A percentile compares a stretch with the other conserved stretches of the same genome.
Evolutionary conservation across 2,113 vertebrate genomes (phyloP).

Genomic region (Salvelinus namaycush): DNA sequence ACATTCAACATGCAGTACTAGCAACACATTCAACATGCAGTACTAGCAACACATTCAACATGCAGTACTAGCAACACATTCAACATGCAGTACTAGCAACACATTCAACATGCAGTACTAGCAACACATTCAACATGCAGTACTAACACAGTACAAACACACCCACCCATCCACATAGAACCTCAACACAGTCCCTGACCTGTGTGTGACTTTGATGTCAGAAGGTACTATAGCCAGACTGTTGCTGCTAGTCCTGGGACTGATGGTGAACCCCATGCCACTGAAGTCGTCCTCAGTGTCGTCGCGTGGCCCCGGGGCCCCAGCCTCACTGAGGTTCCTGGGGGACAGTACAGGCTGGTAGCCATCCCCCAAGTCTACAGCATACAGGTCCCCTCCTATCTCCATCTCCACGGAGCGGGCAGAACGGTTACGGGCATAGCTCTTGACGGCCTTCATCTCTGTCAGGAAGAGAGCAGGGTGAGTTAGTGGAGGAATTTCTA

Average conservation of each 20-base stretch:
- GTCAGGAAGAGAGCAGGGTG: slow-evolving; percentile 13
- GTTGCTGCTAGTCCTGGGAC: slow-evolving; percentile 53
- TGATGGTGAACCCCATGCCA: slow-evolving; percentile 77
- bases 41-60: too few relatives aligned
- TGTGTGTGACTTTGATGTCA: slow-evolving; percentile 90
- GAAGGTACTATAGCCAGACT: slow-evolving; percentile 67
- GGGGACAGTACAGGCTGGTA: slow-evolving; percentile 58
- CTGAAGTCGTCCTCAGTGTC: slow-evolving; percentile 84
- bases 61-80: too few relatives aligned
- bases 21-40: too few relatives aligned
- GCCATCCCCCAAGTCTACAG: slow-evolving; percentile 63
- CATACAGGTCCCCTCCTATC: slow-evolving; percentile 65
- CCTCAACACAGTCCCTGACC: slow-evolving; percentile 66
- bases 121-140: not conserved
- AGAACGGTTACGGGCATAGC: slow-evolving; percentile 82
- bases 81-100: too few relatives aligned
- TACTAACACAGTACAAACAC: slow-evolving; percentile 15
- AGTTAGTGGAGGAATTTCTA: too few relatives aligned
- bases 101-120: too few relatives aligned
- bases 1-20: too few relatives aligned
- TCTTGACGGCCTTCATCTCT: slow-evolving; percentile 86
- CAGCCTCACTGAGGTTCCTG: slow-evolving; percentile 72
- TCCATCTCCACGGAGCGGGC: slow-evolving; percentile 78
- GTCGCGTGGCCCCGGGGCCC: slow-evolving; percentile 32
- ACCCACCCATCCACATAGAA: slow-evolving; percentile 6